A percentile compares a stretch with the other conserved stretches of the same genome.
These are phyloP conservation scores for Gonocerus acuteangulatus DNA, from an alignment of 2,888 invertebrate species.

Conservation along the genomic window DNA sequence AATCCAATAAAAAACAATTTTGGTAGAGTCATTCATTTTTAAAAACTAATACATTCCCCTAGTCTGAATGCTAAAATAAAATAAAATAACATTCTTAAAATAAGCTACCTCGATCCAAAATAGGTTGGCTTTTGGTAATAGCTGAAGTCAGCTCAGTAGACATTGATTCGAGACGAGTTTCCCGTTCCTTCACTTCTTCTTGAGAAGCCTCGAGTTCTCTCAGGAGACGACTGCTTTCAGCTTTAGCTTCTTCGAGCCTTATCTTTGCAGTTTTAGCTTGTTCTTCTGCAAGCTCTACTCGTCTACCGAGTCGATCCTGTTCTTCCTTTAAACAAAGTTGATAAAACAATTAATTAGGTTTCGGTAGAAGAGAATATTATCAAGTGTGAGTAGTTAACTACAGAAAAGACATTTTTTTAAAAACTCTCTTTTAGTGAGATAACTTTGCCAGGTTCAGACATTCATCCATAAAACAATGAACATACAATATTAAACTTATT, in stretches of 20 bases:
- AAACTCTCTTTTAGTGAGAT: not conserved
- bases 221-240: slow-evolving; percentile 55
- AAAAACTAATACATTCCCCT: too few relatives aligned
- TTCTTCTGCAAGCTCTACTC: slow-evolving; percentile 60
- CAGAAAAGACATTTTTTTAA: not conserved
- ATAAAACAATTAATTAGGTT: not conserved
- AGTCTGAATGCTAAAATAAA: too few relatives aligned
- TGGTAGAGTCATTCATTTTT: too few relatives aligned
- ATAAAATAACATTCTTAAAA: too few relatives aligned
- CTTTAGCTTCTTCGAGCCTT: slow-evolving; percentile 64
- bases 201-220: slow-evolving; percentile 54
- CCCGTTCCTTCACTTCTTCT: slow-evolving; percentile 51
- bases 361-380: not conserved
- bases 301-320: slow-evolving; percentile 69
- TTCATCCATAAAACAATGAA: too few relatives aligned
- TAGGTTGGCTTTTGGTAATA: slow-evolving; percentile 31
- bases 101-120: slow-evolving; percentile 31
- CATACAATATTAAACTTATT: too few relatives aligned
- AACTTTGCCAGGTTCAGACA: not conserved
- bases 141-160: slow-evolving; percentile 30
- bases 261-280: slow-evolving; percentile 60
- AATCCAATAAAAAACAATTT: too few relatives aligned
- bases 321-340: slow-evolving; percentile 63
- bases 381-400: not conserved
- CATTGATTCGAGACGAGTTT: slow-evolving; percentile 33